Percentiles rank a stretch among this genome's conserved stretches.
phyloP scores from a whole-genome alignment of 2,797 vertebrate species.

The Falco novaeseelandiae region DNA sequence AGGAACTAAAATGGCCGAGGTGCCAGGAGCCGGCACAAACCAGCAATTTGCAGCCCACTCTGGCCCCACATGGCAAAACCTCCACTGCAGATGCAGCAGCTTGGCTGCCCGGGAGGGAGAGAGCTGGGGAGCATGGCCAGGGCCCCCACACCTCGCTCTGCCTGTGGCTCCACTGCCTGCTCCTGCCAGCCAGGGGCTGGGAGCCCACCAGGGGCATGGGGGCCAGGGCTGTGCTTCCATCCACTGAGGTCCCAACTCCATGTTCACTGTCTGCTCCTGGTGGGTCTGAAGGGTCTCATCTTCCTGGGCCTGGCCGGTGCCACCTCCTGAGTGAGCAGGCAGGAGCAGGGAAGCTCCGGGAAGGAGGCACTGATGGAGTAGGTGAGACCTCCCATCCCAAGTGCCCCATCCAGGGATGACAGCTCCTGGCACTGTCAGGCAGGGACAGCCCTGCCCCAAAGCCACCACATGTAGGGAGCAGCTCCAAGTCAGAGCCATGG shows the following conservation, averaged over 20 bases:
- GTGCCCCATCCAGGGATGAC: no score
- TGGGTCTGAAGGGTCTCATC: not conserved
- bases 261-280: not conserved
- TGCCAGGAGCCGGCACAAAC: not conserved
- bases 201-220: rapidly evolving
- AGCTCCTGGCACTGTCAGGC: not conserved
- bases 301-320: not conserved
- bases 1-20: not conserved
- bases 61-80: not conserved
- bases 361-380: rapidly evolving
- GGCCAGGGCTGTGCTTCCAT: not conserved
- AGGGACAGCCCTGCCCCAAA: not conserved
- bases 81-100: rapidly evolving
- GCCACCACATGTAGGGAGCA: not conserved
- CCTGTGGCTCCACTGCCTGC: not conserved
- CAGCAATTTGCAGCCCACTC: not conserved
- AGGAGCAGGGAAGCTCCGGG: not conserved
- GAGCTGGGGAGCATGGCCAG: rapidly evolving
- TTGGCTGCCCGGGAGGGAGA: rapidly evolving
- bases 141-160: rapidly evolving
- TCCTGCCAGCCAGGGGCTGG: not conserved
- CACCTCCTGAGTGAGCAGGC: not conserved
- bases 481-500: not conserved
- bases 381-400: not conserved
- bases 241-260: not conserved